Conservation (phyloP, 2,113 vertebrate species). For the Lycaon pictus region DNA sequence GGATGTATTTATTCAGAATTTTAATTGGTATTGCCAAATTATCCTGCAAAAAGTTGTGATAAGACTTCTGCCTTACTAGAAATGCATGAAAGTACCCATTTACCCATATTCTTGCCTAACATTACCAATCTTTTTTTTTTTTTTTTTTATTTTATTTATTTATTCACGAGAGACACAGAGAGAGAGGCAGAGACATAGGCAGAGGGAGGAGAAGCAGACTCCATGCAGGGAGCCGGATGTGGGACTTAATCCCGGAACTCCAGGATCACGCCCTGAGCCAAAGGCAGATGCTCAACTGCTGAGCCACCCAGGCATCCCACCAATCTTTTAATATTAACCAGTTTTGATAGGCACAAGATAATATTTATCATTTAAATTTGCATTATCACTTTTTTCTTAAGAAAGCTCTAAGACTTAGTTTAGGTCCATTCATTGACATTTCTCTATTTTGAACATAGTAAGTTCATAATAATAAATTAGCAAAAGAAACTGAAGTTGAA, state of each 20-base stretch:
- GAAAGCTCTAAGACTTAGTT: not conserved
- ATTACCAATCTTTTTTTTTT: not conserved
- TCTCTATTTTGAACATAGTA: constrained; percentile 10
- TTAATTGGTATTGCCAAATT: not conserved
- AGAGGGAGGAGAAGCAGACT: too few species aligned
- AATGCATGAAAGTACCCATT: not conserved
- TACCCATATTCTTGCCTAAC: not conserved
- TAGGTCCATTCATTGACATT: not conserved
- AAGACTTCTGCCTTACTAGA: not conserved
- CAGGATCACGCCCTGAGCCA: too few species aligned
- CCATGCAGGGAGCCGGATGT: too few species aligned
- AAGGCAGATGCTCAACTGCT: too few species aligned
- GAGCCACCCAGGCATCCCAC: too few species aligned
- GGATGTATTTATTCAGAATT: constrained; percentile 8
- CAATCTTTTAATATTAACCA: not conserved
- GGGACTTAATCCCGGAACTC: too few species aligned
- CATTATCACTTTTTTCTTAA: constrained; percentile 7
- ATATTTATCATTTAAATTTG: constrained; percentile 40
- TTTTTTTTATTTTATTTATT: too few species aligned
- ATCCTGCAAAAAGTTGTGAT: not conserved
- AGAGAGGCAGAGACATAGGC: too few species aligned
- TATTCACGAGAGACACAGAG: too few species aligned
- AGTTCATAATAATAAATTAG: not conserved
- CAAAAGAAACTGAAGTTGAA: not conserved
- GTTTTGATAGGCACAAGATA: not conserved